Conservation (phyloP, 2,888 invertebrate genomes). For the Troides aeacus region DNA sequence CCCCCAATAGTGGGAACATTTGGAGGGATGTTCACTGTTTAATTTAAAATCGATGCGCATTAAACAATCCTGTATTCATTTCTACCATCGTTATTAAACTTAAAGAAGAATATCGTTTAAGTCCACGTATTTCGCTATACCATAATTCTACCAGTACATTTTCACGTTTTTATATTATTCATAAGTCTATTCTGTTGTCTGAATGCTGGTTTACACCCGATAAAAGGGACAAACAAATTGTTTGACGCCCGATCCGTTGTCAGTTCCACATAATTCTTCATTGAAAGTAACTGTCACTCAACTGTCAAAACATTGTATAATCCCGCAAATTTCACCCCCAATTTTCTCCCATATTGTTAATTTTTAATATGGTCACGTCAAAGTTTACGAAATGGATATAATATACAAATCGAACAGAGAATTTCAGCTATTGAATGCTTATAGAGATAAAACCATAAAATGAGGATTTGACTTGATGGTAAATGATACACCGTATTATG, state of each 20-base stretch:
- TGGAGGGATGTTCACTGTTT: too few relatives aligned
- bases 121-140: too few relatives aligned
- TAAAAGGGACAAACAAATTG: slow-evolving; percentile 32
- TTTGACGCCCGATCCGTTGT: slow-evolving; percentile 38
- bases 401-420: slow-evolving; percentile 37
- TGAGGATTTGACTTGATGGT: too few relatives aligned
- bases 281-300: slow-evolving; percentile 76
- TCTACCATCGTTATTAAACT: too few relatives aligned
- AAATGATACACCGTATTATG: too few relatives aligned
- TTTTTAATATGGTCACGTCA: slow-evolving; percentile 51
- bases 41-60: too few relatives aligned
- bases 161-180: slow-evolving; percentile 11
- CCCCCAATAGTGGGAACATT: too few relatives aligned
- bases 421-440: not conserved
- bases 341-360: slow-evolving; percentile 58
- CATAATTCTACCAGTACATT: not conserved
- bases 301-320: slow-evolving; percentile 67
- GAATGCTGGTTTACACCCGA: slow-evolving; percentile 28
- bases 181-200: slow-evolving; percentile 30
- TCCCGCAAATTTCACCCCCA: slow-evolving; percentile 53
- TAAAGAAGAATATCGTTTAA: too few relatives aligned
- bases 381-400: slow-evolving; percentile 5
- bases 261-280: slow-evolving; percentile 65
- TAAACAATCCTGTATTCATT: too few relatives aligned
- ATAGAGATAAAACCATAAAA: too few relatives aligned